Evolutionary conservation across 1,140 invertebrate species (phyloP).

Genomic region (Aplysia californica): DNA sequence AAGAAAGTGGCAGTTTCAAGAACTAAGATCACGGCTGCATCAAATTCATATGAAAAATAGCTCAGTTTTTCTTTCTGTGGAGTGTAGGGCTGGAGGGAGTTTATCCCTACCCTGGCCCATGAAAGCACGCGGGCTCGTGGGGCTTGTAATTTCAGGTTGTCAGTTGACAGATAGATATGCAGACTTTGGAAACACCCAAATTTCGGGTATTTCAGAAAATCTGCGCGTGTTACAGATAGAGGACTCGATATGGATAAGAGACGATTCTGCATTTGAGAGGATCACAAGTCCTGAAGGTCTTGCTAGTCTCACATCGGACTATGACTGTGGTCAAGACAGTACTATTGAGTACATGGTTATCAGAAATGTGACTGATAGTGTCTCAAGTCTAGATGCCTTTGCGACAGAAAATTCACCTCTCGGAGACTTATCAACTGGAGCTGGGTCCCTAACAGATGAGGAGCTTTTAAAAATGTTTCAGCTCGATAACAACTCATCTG

Average conservation of each 20-base stretch:
- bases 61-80: not conserved
- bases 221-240: not conserved
- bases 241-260: not conserved
- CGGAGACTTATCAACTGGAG: not conserved
- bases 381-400: not conserved
- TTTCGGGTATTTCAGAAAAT: not conserved
- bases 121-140: constrained; percentile 7
- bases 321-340: constrained; percentile 16
- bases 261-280: not conserved
- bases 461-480: not conserved
- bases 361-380: not conserved
- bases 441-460: not conserved
- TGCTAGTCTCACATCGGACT: not conserved
- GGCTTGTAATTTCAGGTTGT: not conserved
- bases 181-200: not conserved
- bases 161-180: not conserved
- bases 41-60: too few species aligned
- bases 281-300: not conserved
- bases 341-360: constrained; percentile 4
- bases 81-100: not conserved
- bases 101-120: constrained; percentile 9
- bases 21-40: too few species aligned
- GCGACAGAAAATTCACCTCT: not conserved
- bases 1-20: too few species aligned
- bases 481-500: too few species aligned